These are phyloP conservation scores for Carcinoscorpius rotundicauda DNA, from an alignment of 1,140 invertebrate species.

Conservation along the genomic window DNA sequence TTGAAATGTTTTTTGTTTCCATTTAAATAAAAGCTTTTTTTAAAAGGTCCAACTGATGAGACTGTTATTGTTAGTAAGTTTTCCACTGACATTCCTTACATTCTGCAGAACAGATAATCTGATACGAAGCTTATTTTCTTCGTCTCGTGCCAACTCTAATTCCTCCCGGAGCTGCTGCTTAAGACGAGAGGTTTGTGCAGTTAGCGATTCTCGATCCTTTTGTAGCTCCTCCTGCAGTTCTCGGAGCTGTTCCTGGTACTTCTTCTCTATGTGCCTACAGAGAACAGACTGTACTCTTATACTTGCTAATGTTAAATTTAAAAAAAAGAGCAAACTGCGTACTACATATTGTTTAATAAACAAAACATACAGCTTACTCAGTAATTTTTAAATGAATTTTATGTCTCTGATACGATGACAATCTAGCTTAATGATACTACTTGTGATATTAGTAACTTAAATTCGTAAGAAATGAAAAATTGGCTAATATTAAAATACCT, in stretches of 20 bases:
- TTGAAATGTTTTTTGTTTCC: too few relatives aligned
- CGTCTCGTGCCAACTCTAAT: slow-evolving; percentile 38
- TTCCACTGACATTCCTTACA: too few relatives aligned
- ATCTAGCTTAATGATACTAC: background rate
- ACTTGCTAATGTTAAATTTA: background rate
- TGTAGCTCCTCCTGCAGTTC: slow-evolving; percentile 50
- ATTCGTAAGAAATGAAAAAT: too few relatives aligned
- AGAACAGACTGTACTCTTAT: background rate
- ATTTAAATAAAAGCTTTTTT: too few relatives aligned
- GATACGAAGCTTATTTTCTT: slow-evolving; percentile 31
- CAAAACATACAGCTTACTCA: background rate
- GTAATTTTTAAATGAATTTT: background rate
- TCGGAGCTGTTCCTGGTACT: slow-evolving; percentile 57
- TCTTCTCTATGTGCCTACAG: slow-evolving; percentile 50
- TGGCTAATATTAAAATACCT: too few relatives aligned
- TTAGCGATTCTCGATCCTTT: slow-evolving; percentile 54
- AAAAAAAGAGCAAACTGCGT: background rate
- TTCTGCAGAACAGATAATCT: too few relatives aligned
- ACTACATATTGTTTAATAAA: background rate
- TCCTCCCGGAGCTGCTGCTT: slow-evolving; percentile 29
- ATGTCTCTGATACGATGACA: background rate
- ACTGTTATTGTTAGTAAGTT: too few relatives aligned
- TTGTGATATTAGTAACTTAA: background rate
- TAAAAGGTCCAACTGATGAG: too few relatives aligned
- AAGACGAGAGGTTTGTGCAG: slow-evolving; percentile 27